Percentiles rank a stretch among this genome's conserved stretches.
These are phyloP conservation scores for Lacerta bilineata DNA, from an alignment of 2,797 vertebrate genomes.

Conservation along the genomic window DNA sequence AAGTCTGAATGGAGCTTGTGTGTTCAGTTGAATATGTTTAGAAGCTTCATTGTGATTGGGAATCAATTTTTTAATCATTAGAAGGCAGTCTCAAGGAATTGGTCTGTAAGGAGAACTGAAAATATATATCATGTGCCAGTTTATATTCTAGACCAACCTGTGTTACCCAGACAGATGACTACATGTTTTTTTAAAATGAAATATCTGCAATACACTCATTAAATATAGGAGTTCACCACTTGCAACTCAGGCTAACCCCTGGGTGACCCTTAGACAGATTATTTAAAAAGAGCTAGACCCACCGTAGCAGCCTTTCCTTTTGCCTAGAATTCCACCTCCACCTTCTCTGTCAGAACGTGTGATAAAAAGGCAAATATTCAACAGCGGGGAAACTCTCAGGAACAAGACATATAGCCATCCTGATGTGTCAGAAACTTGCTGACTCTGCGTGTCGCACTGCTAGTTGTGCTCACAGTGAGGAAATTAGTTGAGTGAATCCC, in stretches of 20 bases:
- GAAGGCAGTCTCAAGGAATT: too few relatives aligned
- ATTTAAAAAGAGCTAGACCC: not conserved
- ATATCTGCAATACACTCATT: not conserved
- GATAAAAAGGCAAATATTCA: conserved; percentile 12
- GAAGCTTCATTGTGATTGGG: too few relatives aligned
- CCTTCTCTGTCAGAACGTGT: not conserved
- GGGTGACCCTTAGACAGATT: not conserved
- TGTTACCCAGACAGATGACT: not conserved
- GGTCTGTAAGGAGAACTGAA: too few relatives aligned
- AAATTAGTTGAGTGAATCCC: not conserved
- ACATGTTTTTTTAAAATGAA: not conserved
- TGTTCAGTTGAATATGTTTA: too few relatives aligned
- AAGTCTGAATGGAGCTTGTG: too few relatives aligned
- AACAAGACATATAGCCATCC: not conserved
- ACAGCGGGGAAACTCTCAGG: not conserved
- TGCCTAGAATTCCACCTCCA: not conserved
- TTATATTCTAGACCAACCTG: not conserved
- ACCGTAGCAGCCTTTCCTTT: not conserved
- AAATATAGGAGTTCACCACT: not conserved
- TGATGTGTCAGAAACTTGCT: not conserved
- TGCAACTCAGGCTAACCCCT: not conserved
- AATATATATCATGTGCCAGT: not conserved
- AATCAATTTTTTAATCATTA: too few relatives aligned
- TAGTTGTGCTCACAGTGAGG: conserved; percentile 14
- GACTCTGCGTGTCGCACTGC: not conserved